phyloP scores from a whole-genome alignment of 2,113 vertebrate genomes.

The Miniopterus natalensis region DNA sequence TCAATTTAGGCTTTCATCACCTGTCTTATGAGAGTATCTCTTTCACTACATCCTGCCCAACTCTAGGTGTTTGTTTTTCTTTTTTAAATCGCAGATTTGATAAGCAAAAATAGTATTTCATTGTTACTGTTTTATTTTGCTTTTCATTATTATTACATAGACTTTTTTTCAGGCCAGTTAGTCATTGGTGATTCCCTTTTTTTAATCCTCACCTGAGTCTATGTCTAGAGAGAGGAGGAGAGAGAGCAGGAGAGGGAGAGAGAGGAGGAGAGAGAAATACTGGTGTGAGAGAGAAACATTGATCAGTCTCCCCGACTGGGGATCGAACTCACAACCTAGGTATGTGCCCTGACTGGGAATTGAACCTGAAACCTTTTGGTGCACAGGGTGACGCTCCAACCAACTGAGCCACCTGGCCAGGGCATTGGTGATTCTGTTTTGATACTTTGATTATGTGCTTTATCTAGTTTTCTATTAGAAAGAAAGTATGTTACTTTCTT shows the following conservation, averaged over 20 bases:
- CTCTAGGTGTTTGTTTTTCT: neutral
- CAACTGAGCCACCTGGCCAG: too few species aligned
- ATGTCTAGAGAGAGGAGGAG: too few species aligned
- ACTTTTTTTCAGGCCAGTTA: neutral
- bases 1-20: neutral
- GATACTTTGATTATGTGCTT: neutral
- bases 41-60: neutral
- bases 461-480: neutral
- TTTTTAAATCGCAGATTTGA: conserved; percentile 16
- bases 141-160: neutral
- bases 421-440: neutral
- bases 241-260: too few species aligned
- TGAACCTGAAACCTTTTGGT: too few species aligned
- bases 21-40: neutral
- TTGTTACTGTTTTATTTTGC: conserved; percentile 47
- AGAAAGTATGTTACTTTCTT: neutral
- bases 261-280: too few species aligned
- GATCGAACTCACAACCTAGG: too few species aligned
- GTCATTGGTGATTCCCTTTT: neutral
- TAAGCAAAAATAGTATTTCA: conserved; percentile 18
- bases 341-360: too few species aligned
- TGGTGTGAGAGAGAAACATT: too few species aligned
- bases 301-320: too few species aligned
- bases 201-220: too few species aligned
- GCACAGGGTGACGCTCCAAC: too few species aligned